phyloP scores from a whole-genome alignment of 1,140 invertebrate species.

The Augochlora pura region DNA sequence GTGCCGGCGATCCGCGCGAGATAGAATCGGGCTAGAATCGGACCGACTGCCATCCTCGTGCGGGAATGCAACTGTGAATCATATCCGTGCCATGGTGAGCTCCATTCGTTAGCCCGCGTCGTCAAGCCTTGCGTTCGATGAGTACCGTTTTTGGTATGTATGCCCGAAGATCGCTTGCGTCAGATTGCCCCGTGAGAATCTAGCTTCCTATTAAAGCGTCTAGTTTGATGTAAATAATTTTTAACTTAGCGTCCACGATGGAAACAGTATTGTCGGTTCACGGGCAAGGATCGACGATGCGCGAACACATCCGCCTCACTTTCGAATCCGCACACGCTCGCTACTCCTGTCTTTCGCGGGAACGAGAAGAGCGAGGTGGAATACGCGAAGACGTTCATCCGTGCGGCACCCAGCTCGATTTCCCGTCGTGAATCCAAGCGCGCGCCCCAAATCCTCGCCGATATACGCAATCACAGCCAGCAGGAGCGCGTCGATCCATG shows the following conservation, averaged over 20 bases:
- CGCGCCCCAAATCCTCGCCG: background rate
- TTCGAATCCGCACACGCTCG: no score
- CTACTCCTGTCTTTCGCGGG: background rate
- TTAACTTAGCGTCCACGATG: slow-evolving; percentile 10
- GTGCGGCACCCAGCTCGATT: slow-evolving; percentile 29
- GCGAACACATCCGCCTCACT: no score
- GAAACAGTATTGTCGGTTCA: no score
- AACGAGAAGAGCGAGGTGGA: slow-evolving; percentile 2
- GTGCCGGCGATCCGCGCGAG: background rate
- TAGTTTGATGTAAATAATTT: no score
- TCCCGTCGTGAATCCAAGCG: slow-evolving; percentile 36
- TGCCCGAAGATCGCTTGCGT: no score
- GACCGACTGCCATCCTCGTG: slow-evolving; percentile 12
- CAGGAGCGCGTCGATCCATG: slow-evolving; percentile 16
- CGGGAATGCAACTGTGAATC: slow-evolving; percentile 22
- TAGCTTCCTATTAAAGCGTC: no score
- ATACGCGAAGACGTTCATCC: slow-evolving; percentile 27
- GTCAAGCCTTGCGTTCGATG: no score
- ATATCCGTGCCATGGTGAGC: slow-evolving; percentile 37
- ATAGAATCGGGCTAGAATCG: slow-evolving; percentile 2
- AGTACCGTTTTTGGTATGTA: no score
- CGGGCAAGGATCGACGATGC: no score
- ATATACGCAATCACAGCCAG: slow-evolving; percentile 17
- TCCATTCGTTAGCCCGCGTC: background rate
- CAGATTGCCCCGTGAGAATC: no score